Conservation (phyloP, 2,888 invertebrate genomes). For the Gnatocerus cornutus region DNA sequence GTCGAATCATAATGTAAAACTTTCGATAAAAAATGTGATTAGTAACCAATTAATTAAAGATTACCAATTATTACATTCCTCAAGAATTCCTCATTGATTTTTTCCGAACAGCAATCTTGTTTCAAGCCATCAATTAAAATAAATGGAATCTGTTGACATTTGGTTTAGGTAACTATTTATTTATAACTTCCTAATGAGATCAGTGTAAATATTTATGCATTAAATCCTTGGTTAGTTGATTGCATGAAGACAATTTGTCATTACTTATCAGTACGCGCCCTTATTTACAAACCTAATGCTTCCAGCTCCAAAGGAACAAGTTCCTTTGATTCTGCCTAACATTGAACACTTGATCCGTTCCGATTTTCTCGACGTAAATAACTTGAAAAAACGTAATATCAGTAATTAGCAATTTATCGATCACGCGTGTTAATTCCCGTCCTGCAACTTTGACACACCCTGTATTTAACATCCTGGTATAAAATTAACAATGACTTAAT, state of each 20-base stretch:
- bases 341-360: background rate
- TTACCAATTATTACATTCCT: slow-evolving; percentile 11
- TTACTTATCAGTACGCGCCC: slow-evolving; percentile 30
- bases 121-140: slow-evolving; percentile 33
- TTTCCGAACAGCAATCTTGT: background rate
- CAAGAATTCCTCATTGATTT: slow-evolving; percentile 6
- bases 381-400: slow-evolving; percentile 9
- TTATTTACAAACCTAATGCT: slow-evolving; percentile 25
- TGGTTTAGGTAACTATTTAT: slow-evolving; percentile 46
- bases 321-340: too few relatives aligned
- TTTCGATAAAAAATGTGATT: slow-evolving; percentile 1
- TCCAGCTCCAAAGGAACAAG: too few relatives aligned
- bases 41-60: slow-evolving; percentile 7
- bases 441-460: slow-evolving; percentile 46
- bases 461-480: slow-evolving; percentile 47
- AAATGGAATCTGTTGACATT: slow-evolving; percentile 39
- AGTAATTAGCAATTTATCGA: slow-evolving; percentile 31
- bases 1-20: background rate
- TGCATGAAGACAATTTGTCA: slow-evolving; percentile 35
- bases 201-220: slow-evolving; percentile 47
- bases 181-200: slow-evolving; percentile 48
- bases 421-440: slow-evolving; percentile 25
- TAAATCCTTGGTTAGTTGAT: slow-evolving; percentile 43
- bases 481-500: slow-evolving; percentile 50
- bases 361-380: slow-evolving; percentile 18